These are phyloP conservation scores for Alcis repandata DNA, from an alignment of 2,888 invertebrate species.

Conservation along the genomic window DNA sequence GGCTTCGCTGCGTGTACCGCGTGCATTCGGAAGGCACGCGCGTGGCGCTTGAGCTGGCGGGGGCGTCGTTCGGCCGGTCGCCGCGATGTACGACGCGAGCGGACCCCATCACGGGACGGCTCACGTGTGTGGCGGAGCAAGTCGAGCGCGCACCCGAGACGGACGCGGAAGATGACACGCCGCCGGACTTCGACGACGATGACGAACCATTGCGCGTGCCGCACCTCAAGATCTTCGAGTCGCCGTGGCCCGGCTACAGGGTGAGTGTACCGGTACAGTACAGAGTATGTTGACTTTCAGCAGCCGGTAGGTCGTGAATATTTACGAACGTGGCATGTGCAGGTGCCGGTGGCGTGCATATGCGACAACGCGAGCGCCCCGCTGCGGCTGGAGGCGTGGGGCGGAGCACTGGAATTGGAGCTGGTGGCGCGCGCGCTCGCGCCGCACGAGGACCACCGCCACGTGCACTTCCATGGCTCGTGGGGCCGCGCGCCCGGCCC, in stretches of 20 bases:
- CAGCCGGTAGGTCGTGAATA: no score
- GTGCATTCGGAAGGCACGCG: constrained; percentile 90
- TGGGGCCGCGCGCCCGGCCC: constrained; percentile 65
- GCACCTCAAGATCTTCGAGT: constrained; percentile 88
- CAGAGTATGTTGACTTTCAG: background rate
- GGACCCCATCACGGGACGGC: constrained; percentile 91
- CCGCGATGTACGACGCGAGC: constrained; percentile 89
- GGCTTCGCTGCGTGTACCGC: constrained; percentile 92
- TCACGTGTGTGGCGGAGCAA: constrained; percentile 65
- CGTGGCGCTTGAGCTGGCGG: constrained; percentile 89
- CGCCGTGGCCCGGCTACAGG: constrained; percentile 90
- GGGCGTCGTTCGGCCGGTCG: constrained; percentile 89
- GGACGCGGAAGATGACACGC: constrained; percentile 49
- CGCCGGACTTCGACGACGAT: constrained; percentile 58
- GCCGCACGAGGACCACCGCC: constrained; percentile 93
- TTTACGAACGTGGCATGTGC: constrained; percentile 9
- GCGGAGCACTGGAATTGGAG: constrained; percentile 89
- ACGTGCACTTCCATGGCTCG: constrained; percentile 91
- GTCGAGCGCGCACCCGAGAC: constrained; percentile 53
- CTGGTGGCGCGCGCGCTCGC: constrained; percentile 91
- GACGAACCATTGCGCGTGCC: constrained; percentile 79
- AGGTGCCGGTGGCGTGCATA: constrained; percentile 91
- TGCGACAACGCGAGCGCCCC: constrained; percentile 90
- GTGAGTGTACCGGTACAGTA: constrained; percentile 55
- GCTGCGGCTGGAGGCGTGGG: constrained; percentile 61